These are phyloP conservation scores for Chaenodraco wilsoni DNA, from an alignment of 2,797 vertebrate species.

Conservation along the genomic window DNA sequence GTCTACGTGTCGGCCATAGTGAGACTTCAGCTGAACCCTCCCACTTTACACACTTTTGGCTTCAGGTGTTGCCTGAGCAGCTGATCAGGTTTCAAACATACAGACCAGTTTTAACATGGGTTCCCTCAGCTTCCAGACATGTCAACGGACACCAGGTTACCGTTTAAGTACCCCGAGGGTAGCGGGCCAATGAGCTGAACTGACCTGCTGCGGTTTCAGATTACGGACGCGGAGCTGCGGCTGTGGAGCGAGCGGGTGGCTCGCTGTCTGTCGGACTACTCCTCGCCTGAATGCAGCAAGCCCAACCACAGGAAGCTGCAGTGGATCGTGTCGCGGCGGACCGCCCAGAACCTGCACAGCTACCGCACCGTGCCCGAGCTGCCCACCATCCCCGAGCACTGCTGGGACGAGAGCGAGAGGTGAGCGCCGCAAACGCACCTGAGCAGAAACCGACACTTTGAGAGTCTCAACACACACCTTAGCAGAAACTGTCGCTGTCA, in stretches of 20 bases:
- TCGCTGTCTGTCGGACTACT: constrained; percentile 92
- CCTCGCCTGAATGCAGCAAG: constrained; percentile 95
- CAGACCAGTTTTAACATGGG: background rate
- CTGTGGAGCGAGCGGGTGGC: constrained; percentile 93
- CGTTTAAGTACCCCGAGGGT: background rate
- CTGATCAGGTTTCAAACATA: constrained; percentile 32
- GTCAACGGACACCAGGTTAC: constrained; percentile 10
- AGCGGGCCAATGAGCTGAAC: background rate
- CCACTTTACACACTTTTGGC: background rate
- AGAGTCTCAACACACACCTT: no score
- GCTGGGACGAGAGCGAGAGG: constrained; percentile 91
- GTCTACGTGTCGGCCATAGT: background rate
- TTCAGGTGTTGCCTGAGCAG: constrained; percentile 9
- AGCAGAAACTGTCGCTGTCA: no score
- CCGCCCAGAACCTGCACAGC: constrained; percentile 93
- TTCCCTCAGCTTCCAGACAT: constrained; percentile 1
- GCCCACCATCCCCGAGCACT: constrained; percentile 93
- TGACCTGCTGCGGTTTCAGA: constrained; percentile 78
- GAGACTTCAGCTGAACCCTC: background rate
- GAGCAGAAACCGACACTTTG: no score
- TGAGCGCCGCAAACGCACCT: constrained; percentile 55
- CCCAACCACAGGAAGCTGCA: constrained; percentile 94
- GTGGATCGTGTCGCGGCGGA: constrained; percentile 96
- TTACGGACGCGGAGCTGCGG: constrained; percentile 88
- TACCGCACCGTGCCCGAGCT: constrained; percentile 92